phyloP scores from a whole-genome alignment of 37 sponge, comb jelly and placozoan genomes.

The Cliona cf. orientalis region DNA sequence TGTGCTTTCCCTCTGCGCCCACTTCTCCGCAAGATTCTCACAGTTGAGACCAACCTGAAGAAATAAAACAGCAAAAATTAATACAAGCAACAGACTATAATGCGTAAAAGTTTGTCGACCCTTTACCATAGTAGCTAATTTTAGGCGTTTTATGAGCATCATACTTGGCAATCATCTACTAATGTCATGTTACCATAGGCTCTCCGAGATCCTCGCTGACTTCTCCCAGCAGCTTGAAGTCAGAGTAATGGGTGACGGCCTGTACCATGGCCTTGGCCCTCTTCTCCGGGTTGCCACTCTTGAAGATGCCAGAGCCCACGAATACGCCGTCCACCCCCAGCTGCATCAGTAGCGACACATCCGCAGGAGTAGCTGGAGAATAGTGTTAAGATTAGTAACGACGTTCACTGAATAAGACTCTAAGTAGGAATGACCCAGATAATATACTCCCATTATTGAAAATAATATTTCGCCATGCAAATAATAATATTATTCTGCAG shows the following conservation, averaged over 20 bases:
- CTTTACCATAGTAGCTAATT: background rate
- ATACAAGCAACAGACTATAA: background rate
- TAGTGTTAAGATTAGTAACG: too few species aligned
- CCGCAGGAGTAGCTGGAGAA: conserved; percentile 82
- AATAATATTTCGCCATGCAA: too few species aligned
- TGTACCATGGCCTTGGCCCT: conserved; percentile 82
- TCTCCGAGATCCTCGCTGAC: conserved; percentile 79
- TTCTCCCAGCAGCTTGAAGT: conserved; percentile 62
- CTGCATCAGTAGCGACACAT: conserved; percentile 83
- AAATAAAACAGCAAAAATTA: background rate
- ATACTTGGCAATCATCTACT: background rate
- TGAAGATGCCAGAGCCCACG: conserved; percentile 87
- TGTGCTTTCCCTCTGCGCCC: conserved; percentile 63
- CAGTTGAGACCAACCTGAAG: conserved; percentile 78
- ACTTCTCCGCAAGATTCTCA: conserved; percentile 73
- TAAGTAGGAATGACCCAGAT: too few species aligned
- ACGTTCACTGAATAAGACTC: too few species aligned
- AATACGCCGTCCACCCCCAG: conserved; percentile 85
- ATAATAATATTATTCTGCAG: too few species aligned
- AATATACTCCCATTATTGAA: too few species aligned
- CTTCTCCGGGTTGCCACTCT: conserved; percentile 74
- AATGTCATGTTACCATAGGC: conserved; percentile 85
- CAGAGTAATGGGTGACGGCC: conserved; percentile 80
- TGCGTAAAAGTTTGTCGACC: background rate
- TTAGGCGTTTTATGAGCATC: background rate